A percentile compares a stretch with the other conserved stretches of the same genome.
phyloP scores from a whole-genome alignment of 2,113 vertebrate species.

The Alligator sinensis region DNA sequence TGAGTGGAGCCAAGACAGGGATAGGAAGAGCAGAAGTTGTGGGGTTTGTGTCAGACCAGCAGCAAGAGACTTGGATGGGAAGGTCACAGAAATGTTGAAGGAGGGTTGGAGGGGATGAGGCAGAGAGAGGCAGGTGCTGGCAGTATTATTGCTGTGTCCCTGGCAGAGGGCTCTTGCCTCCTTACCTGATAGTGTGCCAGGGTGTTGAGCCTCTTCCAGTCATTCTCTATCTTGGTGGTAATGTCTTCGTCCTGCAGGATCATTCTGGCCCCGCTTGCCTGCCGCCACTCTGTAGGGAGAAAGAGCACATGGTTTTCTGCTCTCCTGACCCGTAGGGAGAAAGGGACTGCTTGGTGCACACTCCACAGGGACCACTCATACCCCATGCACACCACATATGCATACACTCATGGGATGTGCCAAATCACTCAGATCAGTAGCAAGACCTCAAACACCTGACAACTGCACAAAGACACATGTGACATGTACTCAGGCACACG shows the following conservation, averaged over 20 bases:
- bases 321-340: background rate
- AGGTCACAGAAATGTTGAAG: background rate
- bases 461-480: too few relatives aligned
- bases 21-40: background rate
- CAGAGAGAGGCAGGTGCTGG: background rate
- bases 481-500: too few relatives aligned
- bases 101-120: background rate
- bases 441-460: background rate
- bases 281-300: slow-evolving; percentile 82
- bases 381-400: background rate
- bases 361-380: too few relatives aligned
- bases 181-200: slow-evolving; percentile 82
- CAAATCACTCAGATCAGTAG: background rate
- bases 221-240: slow-evolving; percentile 88
- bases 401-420: too few relatives aligned
- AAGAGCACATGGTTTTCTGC: background rate
- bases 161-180: background rate
- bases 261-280: slow-evolving; percentile 82
- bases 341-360: too few relatives aligned
- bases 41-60: too few relatives aligned
- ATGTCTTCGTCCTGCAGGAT: slow-evolving; percentile 88
- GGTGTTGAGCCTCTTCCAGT: slow-evolving; percentile 86
- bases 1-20: background rate
- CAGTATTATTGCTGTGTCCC: background rate
- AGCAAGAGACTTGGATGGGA: background rate